Conservation (phyloP, 2,113 vertebrate genomes). For the Lagopus muta region DNA sequence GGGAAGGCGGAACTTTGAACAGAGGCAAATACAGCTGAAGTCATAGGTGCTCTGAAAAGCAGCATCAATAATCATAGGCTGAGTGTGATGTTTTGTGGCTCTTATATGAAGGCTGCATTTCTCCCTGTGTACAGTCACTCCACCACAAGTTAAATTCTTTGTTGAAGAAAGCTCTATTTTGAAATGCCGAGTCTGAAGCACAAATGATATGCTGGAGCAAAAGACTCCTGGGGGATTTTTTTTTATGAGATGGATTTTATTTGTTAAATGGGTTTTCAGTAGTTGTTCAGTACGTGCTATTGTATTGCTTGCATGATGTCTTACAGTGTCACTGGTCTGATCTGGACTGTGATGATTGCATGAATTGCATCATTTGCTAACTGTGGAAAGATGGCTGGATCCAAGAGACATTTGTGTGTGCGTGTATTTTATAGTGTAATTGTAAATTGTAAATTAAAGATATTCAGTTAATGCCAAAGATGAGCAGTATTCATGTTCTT, state of each 20-base stretch:
- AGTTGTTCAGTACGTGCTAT: constrained; percentile 39
- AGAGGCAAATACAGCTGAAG: neutral
- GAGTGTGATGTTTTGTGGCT: neutral
- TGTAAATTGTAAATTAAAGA: constrained; percentile 19
- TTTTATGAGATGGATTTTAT: constrained; percentile 31
- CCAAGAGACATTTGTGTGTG: neutral
- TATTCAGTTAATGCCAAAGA: neutral
- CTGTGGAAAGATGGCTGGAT: constrained; percentile 50
- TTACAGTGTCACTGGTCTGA: constrained; percentile 43
- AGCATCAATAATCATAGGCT: neutral
- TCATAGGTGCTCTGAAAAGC: neutral
- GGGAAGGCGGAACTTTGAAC: neutral
- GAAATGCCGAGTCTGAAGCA: constrained; percentile 19
- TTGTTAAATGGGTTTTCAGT: constrained; percentile 54
- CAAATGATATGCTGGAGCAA: constrained; percentile 8
- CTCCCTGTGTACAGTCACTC: neutral
- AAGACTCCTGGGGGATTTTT: neutral
- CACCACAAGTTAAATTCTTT: constrained; percentile 16
- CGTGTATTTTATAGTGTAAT: neutral
- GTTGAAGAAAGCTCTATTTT: constrained; percentile 28
- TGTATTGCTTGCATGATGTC: constrained; percentile 37
- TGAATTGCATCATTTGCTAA: constrained; percentile 36
- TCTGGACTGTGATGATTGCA: constrained; percentile 51
- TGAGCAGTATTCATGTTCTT: neutral
- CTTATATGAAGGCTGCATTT: neutral